These are phyloP conservation scores for Atethmia centrago DNA, from an alignment of 2,888 invertebrate genomes.

Conservation along the genomic window DNA sequence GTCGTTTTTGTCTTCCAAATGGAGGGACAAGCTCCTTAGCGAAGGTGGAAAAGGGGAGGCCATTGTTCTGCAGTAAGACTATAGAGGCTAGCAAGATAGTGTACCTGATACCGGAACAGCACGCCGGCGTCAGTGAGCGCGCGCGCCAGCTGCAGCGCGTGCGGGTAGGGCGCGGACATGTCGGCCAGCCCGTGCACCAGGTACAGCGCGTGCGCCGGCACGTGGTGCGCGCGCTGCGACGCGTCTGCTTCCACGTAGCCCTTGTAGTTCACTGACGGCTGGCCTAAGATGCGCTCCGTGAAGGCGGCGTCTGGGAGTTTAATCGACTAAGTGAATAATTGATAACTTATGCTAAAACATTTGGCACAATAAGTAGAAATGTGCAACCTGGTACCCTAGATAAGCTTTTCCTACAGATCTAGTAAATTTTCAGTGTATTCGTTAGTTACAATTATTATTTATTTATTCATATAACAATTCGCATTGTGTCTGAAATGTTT, in stretches of 20 bases:
- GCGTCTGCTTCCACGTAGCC: slow-evolving; percentile 98
- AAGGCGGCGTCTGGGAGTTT: slow-evolving; percentile 96
- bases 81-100: background rate
- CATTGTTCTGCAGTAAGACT: background rate
- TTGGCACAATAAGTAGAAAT: background rate
- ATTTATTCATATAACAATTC: too few relatives aligned
- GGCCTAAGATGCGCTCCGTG: slow-evolving; percentile 97
- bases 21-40: background rate
- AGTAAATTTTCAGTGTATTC: background rate
- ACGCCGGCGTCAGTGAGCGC: slow-evolving; percentile 96
- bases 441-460: too few relatives aligned
- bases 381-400: background rate
- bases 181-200: slow-evolving; percentile 98
- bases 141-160: slow-evolving; percentile 96
- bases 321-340: background rate
- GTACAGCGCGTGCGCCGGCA: slow-evolving; percentile 96
- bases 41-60: background rate
- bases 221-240: slow-evolving; percentile 96
- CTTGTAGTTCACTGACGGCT: slow-evolving; percentile 96
- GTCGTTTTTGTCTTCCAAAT: background rate
- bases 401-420: background rate
- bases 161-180: slow-evolving; percentile 97
- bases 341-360: background rate
- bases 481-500: too few relatives aligned
- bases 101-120: slow-evolving; percentile 97